Percentiles rank a stretch among this genome's conserved stretches.
Conservation (phyloP, 2,113 vertebrate genomes). For the Campylomormyrus tamandua region DNA sequence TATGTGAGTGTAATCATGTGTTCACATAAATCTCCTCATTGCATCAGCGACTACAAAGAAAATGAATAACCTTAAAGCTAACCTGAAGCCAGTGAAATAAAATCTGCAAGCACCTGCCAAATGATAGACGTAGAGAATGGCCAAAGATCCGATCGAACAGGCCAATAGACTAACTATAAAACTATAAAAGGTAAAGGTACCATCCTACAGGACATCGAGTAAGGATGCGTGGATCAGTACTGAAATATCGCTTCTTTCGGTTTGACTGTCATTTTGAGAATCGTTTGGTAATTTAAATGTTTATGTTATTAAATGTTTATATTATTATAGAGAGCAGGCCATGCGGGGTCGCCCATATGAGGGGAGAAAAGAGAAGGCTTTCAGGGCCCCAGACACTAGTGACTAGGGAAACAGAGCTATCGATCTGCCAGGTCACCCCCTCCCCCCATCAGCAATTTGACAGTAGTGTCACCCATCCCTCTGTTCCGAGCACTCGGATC, state of each 20-base stretch:
- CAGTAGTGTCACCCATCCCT: neutral
- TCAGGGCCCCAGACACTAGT: neutral
- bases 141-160: neutral
- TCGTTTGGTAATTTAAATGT: neutral
- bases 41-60: neutral
- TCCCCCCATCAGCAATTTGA: neutral
- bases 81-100: neutral
- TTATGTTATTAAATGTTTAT: neutral
- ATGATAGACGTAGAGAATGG: neutral
- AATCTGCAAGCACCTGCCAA: neutral
- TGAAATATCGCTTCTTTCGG: neutral
- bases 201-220: neutral
- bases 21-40: neutral
- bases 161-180: neutral
- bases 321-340: neutral
- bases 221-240: neutral
- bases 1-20: neutral
- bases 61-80: neutral
- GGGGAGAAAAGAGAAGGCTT: neutral
- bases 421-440: neutral
- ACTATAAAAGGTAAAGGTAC: neutral
- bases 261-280: neutral
- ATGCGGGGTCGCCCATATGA: neutral
- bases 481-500: slow-evolving; percentile 51
- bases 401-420: neutral